Evolutionary conservation across 2,113 vertebrate genomes (phyloP), one percentile per base, ranked within the genome.

Genomic region (Cololabis saira): DNA sequence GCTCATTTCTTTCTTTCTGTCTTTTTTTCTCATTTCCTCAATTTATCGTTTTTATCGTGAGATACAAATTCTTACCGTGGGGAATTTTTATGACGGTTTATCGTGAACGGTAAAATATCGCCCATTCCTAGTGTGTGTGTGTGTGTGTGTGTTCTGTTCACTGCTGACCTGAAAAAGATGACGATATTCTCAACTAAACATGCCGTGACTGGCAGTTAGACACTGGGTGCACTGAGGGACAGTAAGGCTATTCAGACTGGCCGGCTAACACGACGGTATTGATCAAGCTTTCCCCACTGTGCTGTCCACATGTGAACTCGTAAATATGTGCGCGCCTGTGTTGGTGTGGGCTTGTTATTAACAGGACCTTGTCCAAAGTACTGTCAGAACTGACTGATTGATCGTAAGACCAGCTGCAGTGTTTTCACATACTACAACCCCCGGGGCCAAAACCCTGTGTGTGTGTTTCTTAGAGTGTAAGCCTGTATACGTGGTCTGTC

Each of bases 341-440:
- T 41, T 0, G 2, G 33, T 41, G 67, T 64, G 68, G 30, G 12
- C 3, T n/a, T 48, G 33, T 48, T 78, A 74, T 71, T 61, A 79
- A 82, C 51, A 19, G 62, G 19, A 57, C 16, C 42, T 61, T 61
- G 44, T 70, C 64, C 74, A 73, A 76, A 74, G 55, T 66, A 58
- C 55, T 81, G 54, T 89, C 79, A 74, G 24, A 71, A 58, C 18
- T 44, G 59, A 60, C 44, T 76, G 74, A 82, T 76, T 70, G 71
- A 87, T 75, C 67, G 45, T 52, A 63, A 74, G 73, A 78, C 52
- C 51, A 61, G 43, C 60, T 49, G 60, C 66, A 54, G 45, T 21
- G 40, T 16, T 61, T 58, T 65, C 30, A 14, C 1, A 7, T 27
- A 5, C 59, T 33, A 52, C 40, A 48, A 65, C 74, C 59, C 76